Conservation (phyloP, 1,140 invertebrate species). For the Marisa cornuarietis region DNA sequence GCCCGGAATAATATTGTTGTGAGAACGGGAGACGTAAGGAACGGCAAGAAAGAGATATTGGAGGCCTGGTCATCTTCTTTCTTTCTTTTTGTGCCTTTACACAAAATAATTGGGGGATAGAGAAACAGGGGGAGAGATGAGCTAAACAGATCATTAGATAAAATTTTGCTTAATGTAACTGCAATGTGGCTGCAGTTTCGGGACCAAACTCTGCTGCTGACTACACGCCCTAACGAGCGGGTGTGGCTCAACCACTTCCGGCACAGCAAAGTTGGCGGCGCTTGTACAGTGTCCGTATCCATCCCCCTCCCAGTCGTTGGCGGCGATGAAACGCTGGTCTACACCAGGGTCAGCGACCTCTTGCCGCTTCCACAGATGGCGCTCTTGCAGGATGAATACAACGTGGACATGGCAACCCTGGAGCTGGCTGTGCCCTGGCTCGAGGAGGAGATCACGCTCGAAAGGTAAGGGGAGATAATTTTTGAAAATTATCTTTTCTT, state of each 20-base stretch:
- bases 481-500: too few species aligned
- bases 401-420: background rate
- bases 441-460: background rate
- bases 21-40: too few species aligned
- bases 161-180: too few species aligned
- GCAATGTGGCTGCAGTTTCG: too few species aligned
- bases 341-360: slow-evolving; percentile 18
- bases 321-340: background rate
- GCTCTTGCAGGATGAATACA: slow-evolving; percentile 20
- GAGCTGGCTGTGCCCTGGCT: slow-evolving; percentile 14
- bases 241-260: background rate
- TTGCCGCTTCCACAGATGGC: slow-evolving; percentile 22
- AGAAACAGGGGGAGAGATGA: too few species aligned
- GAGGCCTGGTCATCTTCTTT: too few species aligned
- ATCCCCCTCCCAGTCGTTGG: background rate
- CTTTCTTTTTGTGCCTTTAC: too few species aligned
- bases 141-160: too few species aligned
- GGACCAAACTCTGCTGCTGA: too few species aligned
- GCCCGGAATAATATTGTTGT: too few species aligned
- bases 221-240: background rate
- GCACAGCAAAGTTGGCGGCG: background rate
- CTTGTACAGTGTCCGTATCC: slow-evolving; percentile 1
- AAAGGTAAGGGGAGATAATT: background rate
- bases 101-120: too few species aligned
- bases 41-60: too few species aligned